Conservation (phyloP, 1,140 invertebrate genomes). For the Leguminivora glycinivorella region DNA sequence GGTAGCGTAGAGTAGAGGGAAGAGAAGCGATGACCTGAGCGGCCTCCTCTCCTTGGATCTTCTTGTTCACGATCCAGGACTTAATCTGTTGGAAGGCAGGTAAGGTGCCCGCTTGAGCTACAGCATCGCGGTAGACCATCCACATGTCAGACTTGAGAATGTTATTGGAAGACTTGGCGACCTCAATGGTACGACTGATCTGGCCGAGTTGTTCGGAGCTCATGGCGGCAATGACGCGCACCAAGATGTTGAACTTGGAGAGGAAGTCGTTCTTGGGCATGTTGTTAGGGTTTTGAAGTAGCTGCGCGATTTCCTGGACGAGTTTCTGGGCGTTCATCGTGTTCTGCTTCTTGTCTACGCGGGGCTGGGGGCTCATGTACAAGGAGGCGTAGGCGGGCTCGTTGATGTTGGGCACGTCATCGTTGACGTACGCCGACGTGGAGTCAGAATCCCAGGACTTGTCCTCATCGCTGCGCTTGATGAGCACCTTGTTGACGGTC, state of each 20-base stretch:
- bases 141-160: slow-evolving; percentile 69
- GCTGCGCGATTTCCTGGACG: slow-evolving; percentile 78
- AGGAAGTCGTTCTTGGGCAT: slow-evolving; percentile 80
- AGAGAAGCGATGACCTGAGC: slow-evolving; percentile 78
- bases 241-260: slow-evolving; percentile 82
- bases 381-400: slow-evolving; percentile 76
- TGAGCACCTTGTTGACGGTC: slow-evolving; percentile 45
- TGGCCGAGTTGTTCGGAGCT: slow-evolving; percentile 78
- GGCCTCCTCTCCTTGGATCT: slow-evolving; percentile 79
- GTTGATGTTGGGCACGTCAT: slow-evolving; percentile 68
- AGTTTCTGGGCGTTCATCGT: slow-evolving; percentile 74
- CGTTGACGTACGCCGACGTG: slow-evolving; percentile 66
- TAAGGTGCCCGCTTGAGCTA: slow-evolving; percentile 82
- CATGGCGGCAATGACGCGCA: slow-evolving; percentile 80
- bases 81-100: slow-evolving; percentile 82
- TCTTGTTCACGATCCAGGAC: slow-evolving; percentile 80
- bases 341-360: slow-evolving; percentile 61
- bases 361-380: slow-evolving; percentile 72
- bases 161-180: slow-evolving; percentile 61
- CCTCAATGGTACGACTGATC: slow-evolving; percentile 69
- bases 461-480: slow-evolving; percentile 30
- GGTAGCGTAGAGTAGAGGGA: slow-evolving; percentile 77
- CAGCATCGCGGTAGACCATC: slow-evolving; percentile 81
- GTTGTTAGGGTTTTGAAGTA: slow-evolving; percentile 79
- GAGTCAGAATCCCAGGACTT: slow-evolving; percentile 51